Conservation (phyloP, 2,113 vertebrate genomes). For the Martes martes region DNA sequence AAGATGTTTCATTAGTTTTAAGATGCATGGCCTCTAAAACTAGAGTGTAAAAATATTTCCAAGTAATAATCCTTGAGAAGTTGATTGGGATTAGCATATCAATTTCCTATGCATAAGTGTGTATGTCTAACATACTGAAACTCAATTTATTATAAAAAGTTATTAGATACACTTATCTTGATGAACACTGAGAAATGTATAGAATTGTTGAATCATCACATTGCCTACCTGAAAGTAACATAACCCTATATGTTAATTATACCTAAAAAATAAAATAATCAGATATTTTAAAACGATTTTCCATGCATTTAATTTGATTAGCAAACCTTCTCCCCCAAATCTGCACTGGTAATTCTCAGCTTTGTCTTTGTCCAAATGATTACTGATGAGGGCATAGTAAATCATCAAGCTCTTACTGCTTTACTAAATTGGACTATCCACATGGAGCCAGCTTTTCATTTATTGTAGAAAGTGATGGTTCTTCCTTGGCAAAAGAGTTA, state of each 20-base stretch:
- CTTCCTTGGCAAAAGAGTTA: slow-evolving; percentile 3
- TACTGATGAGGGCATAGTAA: slow-evolving; percentile 1
- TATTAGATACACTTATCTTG: not conserved
- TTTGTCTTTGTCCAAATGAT: not conserved
- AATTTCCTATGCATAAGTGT: not conserved
- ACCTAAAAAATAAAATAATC: not conserved
- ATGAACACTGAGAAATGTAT: not conserved
- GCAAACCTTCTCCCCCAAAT: not conserved
- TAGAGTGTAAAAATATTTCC: not conserved
- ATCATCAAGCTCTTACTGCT: slow-evolving; percentile 17
- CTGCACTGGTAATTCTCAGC: slow-evolving; percentile 24
- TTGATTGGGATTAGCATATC: not conserved
- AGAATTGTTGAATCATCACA: not conserved
- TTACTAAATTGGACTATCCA: slow-evolving; percentile 41
- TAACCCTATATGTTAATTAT: not conserved
- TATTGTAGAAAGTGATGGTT: slow-evolving; percentile 14
- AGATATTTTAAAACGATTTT: not conserved
- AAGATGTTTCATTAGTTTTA: not conserved
- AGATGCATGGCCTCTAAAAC: not conserved
- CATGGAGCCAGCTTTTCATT: slow-evolving; percentile 35
- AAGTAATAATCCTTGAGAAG: not conserved
- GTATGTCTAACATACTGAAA: not conserved
- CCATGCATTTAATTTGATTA: slow-evolving; percentile 7
- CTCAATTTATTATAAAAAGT: slow-evolving; percentile 11
- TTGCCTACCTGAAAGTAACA: not conserved